A percentile compares a stretch with the other conserved stretches of the same genome.
phyloP scores from a whole-genome alignment of 1,140 invertebrate species.

The Uloborus diversus region DNA sequence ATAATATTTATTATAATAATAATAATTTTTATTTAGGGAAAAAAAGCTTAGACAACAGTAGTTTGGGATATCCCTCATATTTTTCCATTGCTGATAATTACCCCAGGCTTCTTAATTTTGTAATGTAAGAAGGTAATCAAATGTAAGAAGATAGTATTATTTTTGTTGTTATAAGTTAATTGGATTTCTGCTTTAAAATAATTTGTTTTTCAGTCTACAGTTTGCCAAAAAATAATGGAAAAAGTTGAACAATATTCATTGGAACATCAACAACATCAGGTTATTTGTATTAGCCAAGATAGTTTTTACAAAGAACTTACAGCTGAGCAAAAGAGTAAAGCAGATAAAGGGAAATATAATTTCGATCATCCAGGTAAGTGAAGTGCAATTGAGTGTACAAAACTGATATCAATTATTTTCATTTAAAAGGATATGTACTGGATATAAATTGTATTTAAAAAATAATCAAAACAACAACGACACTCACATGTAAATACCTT shows the following conservation, averaged over 20 bases:
- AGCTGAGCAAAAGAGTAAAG: slow-evolving; percentile 80
- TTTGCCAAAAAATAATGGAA: slow-evolving; percentile 95
- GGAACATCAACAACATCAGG: slow-evolving; percentile 86
- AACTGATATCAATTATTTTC: background rate
- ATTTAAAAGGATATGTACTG: background rate
- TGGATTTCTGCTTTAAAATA: too few relatives aligned
- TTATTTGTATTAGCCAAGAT: slow-evolving; percentile 94
- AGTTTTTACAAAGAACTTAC: slow-evolving; percentile 92
- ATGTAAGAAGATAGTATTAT: too few relatives aligned
- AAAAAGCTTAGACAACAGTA: too few relatives aligned
- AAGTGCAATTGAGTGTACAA: background rate
- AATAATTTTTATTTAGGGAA: too few relatives aligned
- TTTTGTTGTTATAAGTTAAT: too few relatives aligned
- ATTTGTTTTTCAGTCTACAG: slow-evolving; percentile 80
- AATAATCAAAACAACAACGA: background rate
- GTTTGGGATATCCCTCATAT: too few relatives aligned
- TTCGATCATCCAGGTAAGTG: slow-evolving; percentile 91
- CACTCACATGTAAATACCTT: too few relatives aligned
- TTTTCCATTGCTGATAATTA: too few relatives aligned
- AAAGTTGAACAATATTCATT: slow-evolving; percentile 87
- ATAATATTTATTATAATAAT: too few relatives aligned
- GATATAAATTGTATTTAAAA: background rate
- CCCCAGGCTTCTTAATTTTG: too few relatives aligned
- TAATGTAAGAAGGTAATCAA: too few relatives aligned
- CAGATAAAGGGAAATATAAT: slow-evolving; percentile 92